A percentile compares a stretch with the other conserved stretches of the same genome.
Evolutionary conservation across 2,113 vertebrate species (phyloP).

Genomic region (Rallus limicola): DNA sequence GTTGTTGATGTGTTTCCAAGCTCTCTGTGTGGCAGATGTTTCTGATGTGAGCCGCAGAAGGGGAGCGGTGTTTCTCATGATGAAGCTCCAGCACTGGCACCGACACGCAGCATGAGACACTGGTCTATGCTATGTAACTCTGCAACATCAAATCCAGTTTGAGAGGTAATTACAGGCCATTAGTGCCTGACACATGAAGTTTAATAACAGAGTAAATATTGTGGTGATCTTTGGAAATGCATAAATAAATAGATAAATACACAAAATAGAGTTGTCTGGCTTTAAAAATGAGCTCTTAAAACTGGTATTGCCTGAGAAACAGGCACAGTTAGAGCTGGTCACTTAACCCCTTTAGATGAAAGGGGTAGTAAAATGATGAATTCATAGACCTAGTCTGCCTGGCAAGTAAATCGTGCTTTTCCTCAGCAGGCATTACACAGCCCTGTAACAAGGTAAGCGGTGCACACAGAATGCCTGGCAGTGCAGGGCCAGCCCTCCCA

Average conservation of each 20-base stretch:
- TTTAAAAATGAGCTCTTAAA: conserved; percentile 31
- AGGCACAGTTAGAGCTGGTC: conserved; percentile 9
- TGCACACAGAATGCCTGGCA: neutral
- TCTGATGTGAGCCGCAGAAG: conserved; percentile 21
- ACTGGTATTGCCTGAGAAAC: conserved; percentile 44
- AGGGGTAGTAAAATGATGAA: neutral
- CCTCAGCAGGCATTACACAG: neutral
- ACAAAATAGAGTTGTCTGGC: conserved; percentile 21
- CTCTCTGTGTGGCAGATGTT: neutral
- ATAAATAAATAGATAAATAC: conserved; percentile 62
- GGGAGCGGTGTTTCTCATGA: conserved; percentile 11
- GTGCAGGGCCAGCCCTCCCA: neutral
- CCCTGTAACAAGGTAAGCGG: neutral
- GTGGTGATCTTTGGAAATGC: conserved; percentile 60
- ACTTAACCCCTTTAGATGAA: conserved; percentile 17
- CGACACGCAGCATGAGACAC: conserved; percentile 1
- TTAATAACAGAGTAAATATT: conserved; percentile 68
- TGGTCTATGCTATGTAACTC: conserved; percentile 40
- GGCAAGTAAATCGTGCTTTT: neutral
- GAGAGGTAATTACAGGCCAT: conserved; percentile 62
- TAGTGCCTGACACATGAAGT: conserved; percentile 46
- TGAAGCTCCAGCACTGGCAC: conserved; percentile 3
- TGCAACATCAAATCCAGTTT: conserved; percentile 48
- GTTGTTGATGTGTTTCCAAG: neutral
- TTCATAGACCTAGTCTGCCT: neutral